phyloP scores from a whole-genome alignment of 92 coral and sea anemone species.

The Anthopleura xanthogrammica region DNA sequence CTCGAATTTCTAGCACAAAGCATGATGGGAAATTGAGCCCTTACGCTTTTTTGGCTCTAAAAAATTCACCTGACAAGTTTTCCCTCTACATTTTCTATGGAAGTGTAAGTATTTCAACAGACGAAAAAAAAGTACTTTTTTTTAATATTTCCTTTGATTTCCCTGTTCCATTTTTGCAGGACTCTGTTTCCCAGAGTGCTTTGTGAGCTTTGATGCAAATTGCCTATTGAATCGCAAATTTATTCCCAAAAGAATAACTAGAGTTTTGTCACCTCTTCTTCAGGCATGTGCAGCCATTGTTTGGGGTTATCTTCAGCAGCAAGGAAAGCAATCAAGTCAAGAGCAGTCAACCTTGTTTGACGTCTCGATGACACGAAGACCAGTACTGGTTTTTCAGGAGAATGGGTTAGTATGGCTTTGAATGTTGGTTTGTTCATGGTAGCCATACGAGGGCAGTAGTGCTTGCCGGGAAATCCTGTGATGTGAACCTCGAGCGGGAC shows the following conservation, averaged over 20 bases:
- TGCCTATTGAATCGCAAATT: too few relatives aligned
- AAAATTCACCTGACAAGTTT: too few relatives aligned
- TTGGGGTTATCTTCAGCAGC: constrained; percentile 89
- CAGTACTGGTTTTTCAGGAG: constrained; percentile 87
- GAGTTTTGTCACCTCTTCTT: constrained; percentile 67
- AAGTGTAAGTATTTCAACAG: too few relatives aligned
- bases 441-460: constrained; percentile 99
- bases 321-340: constrained; percentile 89
- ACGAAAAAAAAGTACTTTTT: too few relatives aligned
- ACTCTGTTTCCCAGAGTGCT: too few relatives aligned
- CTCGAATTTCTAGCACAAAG: too few relatives aligned
- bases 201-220: too few relatives aligned
- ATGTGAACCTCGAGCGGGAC: constrained; percentile 99
- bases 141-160: too few relatives aligned
- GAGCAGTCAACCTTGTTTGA: constrained; percentile 95
- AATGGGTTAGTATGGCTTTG: constrained; percentile 89
- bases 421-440: constrained; percentile 99
- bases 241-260: neutral
- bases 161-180: too few relatives aligned
- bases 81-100: too few relatives aligned
- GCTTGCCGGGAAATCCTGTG: constrained; percentile 95
- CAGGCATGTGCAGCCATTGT: constrained; percentile 99
- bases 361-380: constrained; percentile 97
- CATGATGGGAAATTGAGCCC: too few relatives aligned
- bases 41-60: too few relatives aligned